Evolutionary conservation across 2,113 vertebrate species (phyloP).

Genomic region (Rhizomys pruinosus): DNA sequence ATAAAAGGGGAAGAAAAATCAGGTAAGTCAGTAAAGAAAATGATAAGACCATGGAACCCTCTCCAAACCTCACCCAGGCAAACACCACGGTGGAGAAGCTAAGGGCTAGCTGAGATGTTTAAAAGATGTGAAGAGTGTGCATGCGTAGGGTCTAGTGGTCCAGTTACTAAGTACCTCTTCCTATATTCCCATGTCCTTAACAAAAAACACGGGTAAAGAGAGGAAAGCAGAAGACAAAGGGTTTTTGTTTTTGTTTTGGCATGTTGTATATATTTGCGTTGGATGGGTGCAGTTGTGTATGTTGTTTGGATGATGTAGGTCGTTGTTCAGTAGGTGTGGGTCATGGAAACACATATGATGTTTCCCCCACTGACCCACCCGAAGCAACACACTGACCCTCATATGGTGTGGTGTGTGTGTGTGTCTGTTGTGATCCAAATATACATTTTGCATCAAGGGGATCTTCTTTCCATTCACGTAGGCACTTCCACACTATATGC

Average conservation of each 20-base stretch:
- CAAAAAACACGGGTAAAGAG: too few species aligned
- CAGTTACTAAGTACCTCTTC: not conserved
- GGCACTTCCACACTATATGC: not conserved
- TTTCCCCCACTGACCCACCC: too few species aligned
- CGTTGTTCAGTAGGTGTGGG: too few species aligned
- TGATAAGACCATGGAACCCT: not conserved
- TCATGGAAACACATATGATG: not conserved
- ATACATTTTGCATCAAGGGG: too few species aligned
- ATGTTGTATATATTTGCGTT: too few species aligned
- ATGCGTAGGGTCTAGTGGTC: not conserved
- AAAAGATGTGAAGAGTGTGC: too few species aligned
- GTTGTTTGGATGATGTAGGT: too few species aligned
- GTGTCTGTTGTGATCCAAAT: not conserved
- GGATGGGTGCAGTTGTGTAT: not conserved
- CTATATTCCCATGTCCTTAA: too few species aligned
- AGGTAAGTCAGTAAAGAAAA: not conserved
- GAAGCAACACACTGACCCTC: too few species aligned
- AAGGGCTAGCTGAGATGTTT: not conserved
- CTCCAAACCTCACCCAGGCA: not conserved
- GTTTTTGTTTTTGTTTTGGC: too few species aligned
- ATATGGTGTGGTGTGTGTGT: not conserved
- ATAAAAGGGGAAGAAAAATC: not conserved
- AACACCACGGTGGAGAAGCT: not conserved
- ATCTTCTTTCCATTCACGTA: not conserved
- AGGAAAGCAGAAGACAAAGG: too few species aligned